These are phyloP conservation scores for Aporophyla lueneburgensis DNA, from an alignment of 2,888 invertebrate genomes.

Conservation along the genomic window DNA sequence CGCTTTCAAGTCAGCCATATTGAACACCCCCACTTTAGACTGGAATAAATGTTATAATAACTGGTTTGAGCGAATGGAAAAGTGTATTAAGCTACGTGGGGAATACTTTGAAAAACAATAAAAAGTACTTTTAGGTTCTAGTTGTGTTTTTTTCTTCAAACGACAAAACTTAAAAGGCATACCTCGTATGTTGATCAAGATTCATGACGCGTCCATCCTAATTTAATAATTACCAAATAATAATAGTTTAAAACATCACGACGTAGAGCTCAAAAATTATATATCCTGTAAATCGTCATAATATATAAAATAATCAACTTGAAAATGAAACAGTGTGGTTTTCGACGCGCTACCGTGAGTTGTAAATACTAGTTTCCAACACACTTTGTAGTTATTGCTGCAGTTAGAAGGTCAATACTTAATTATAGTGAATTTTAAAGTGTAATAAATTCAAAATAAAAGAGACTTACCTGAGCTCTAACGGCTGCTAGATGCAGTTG, in stretches of 20 bases:
- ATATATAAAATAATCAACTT: too few species aligned
- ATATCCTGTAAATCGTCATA: neutral
- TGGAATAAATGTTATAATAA: too few species aligned
- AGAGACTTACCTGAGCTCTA: conserved; percentile 95
- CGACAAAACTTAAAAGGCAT: too few species aligned
- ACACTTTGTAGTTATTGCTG: conserved; percentile 10
- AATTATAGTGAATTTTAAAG: neutral
- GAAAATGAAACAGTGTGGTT: too few species aligned
- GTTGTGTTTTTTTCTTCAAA: too few species aligned
- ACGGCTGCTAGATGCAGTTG: conserved; percentile 97
- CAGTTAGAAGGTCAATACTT: neutral
- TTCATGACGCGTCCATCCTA: neutral
- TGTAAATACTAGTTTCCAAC: neutral
- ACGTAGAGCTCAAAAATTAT: neutral
- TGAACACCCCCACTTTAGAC: too few species aligned
- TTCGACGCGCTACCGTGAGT: too few species aligned
- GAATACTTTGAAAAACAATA: too few species aligned
- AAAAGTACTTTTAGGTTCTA: too few species aligned
- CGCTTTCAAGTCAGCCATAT: too few species aligned
- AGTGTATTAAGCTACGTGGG: too few species aligned
- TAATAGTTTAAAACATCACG: neutral
- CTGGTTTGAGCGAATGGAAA: too few species aligned
- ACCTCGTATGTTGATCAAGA: neutral
- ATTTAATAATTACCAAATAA: neutral
- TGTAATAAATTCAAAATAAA: neutral